These are phyloP conservation scores for Halcyon smyrnensis DNA, from an alignment of 2,797 vertebrate species.

Conservation along the genomic window DNA sequence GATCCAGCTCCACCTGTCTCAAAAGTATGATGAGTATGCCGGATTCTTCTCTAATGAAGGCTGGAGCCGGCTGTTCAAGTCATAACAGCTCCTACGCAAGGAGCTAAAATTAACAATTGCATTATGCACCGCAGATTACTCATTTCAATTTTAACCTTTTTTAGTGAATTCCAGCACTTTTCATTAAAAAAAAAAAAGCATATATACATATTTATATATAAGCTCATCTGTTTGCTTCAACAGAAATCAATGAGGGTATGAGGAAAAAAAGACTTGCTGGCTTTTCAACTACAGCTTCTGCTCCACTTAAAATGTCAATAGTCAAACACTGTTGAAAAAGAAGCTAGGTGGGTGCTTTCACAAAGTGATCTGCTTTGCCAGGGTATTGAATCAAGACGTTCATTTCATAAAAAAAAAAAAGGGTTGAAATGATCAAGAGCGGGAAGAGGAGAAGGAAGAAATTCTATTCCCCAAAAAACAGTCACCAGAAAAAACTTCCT, in stretches of 20 bases:
- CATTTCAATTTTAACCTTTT: conserved; percentile 85
- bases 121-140: conserved; percentile 85
- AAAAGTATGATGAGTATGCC: conserved; percentile 63
- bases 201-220: conserved; percentile 68
- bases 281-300: conserved; percentile 25
- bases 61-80: conserved; percentile 84
- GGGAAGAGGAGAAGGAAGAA: background rate
- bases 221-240: conserved; percentile 76
- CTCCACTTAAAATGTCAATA: background rate
- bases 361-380: background rate
- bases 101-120: conserved; percentile 87
- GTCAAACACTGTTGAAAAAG: background rate
- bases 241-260: conserved; percentile 62
- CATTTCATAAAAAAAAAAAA: background rate
- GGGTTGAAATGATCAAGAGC: background rate
- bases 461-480: background rate
- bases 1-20: conserved; percentile 82
- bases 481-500: background rate
- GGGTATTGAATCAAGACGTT: background rate
- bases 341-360: background rate
- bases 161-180: conserved; percentile 81
- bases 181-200: conserved; percentile 61
- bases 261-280: conserved; percentile 18
- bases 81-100: conserved; percentile 84
- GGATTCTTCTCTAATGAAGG: conserved; percentile 84